These are phyloP conservation scores for Pluvianellus socialis DNA, from an alignment of 2,113 vertebrate species.

Conservation along the genomic window DNA sequence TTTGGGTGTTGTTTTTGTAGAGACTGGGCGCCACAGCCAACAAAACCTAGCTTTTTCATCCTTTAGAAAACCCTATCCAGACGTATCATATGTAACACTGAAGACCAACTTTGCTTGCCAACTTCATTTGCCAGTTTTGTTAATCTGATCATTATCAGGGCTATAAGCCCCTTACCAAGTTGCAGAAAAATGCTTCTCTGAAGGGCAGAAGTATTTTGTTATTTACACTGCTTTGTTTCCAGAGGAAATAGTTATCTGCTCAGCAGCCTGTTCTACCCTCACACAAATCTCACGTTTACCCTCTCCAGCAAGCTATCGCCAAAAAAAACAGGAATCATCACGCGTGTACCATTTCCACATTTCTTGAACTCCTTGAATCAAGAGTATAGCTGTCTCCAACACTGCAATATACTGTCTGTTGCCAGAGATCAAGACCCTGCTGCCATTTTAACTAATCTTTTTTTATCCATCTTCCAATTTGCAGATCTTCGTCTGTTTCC, in stretches of 20 bases:
- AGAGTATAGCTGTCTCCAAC: neutral
- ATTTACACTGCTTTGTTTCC: neutral
- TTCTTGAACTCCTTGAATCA: neutral
- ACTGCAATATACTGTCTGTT: neutral
- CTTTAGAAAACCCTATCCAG: neutral
- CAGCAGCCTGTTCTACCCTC: neutral
- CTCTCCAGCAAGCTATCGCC: neutral
- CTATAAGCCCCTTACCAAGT: neutral
- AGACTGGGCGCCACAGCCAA: neutral
- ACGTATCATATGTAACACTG: neutral
- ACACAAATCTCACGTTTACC: neutral
- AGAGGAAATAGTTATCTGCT: neutral
- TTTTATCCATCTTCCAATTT: neutral
- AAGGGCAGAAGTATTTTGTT: neutral
- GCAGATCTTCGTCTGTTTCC: neutral
- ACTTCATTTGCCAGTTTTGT: neutral
- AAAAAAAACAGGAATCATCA: neutral
- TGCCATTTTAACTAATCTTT: neutral
- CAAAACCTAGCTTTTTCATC: neutral
- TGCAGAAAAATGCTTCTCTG: neutral
- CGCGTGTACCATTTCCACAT: neutral
- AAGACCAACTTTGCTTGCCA: neutral
- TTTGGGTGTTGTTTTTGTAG: neutral
- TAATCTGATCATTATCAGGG: neutral
- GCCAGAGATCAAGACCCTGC: neutral